phyloP scores from a whole-genome alignment of 1,140 invertebrate genomes.

The Bombus soroeensis region DNA sequence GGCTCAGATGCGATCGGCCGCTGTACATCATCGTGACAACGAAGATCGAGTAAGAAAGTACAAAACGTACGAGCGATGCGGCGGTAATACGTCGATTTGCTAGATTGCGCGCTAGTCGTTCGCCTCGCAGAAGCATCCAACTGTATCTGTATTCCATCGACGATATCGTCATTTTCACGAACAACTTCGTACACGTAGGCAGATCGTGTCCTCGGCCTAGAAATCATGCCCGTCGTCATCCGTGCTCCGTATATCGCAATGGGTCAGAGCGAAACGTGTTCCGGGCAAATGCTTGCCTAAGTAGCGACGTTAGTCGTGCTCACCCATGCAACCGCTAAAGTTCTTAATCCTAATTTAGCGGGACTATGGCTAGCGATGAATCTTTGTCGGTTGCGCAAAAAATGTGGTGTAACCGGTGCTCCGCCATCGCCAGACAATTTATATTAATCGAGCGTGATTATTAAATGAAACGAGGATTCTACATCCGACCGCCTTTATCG shows the following conservation, averaged over 20 bases:
- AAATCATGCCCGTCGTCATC: constrained; percentile 32
- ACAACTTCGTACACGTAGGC: constrained; percentile 8
- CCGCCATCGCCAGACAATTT: not conserved
- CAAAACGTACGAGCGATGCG: not conserved
- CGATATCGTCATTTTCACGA: constrained; percentile 54
- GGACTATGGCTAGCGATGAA: not conserved
- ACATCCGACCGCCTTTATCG: not conserved
- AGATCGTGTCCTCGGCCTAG: constrained; percentile 61
- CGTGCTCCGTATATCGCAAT: constrained; percentile 48
- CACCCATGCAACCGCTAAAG: not conserved
- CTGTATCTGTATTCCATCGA: constrained; percentile 31
- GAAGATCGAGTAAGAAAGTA: constrained; percentile 34
- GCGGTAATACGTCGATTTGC: constrained; percentile 41
- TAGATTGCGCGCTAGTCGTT: not conserved
- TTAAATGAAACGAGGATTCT: not conserved
- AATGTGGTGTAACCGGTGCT: constrained; percentile 8
- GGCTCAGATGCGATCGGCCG: constrained; percentile 13
- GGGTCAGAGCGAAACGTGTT: constrained; percentile 30
- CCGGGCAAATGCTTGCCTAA: constrained; percentile 29
- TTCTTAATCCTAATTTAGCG: constrained; percentile 30
- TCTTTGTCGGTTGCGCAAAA: constrained; percentile 31
- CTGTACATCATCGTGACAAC: constrained; percentile 6
- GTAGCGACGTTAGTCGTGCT: constrained; percentile 13
- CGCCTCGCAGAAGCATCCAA: not conserved
- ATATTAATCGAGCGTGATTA: constrained; percentile 10